phyloP scores from a whole-genome alignment of 2,888 invertebrate genomes.

The Amaurobius ferox region DNA sequence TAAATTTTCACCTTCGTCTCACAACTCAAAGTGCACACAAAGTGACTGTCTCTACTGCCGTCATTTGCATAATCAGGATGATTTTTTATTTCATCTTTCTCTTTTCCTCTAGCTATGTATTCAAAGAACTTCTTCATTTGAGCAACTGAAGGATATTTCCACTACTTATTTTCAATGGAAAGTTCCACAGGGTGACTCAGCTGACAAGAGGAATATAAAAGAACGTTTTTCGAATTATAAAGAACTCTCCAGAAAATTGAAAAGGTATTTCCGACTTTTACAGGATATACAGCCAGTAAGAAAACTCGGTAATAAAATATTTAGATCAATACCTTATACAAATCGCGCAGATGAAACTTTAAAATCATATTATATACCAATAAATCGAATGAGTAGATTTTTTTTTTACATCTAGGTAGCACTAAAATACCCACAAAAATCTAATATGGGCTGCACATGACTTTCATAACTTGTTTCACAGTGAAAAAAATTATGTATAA shows the following conservation, averaged over 20 bases:
- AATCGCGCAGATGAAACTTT: too few species aligned
- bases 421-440: too few species aligned
- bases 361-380: too few species aligned
- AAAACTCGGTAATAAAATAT: too few species aligned
- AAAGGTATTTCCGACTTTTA: background rate
- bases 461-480: too few species aligned
- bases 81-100: too few species aligned
- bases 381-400: too few species aligned
- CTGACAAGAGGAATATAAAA: conserved; percentile 54
- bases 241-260: background rate
- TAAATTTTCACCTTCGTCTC: background rate
- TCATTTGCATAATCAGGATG: conserved; percentile 41
- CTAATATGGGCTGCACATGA: too few species aligned
- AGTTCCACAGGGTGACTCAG: conserved; percentile 3
- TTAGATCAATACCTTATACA: too few species aligned
- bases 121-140: background rate
- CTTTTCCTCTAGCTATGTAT: background rate
- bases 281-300: too few species aligned
- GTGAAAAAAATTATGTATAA: too few species aligned
- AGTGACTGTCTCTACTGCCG: conserved; percentile 21
- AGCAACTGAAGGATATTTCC: background rate
- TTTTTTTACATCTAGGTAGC: too few species aligned
- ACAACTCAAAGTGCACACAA: background rate
- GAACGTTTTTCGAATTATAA: conserved; percentile 1
- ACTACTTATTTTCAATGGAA: background rate